Evolutionary conservation across 2,888 invertebrate species (phyloP), one percentile per base, ranked within the genome.

Genomic region (Cosmorhoe ocellata): DNA sequence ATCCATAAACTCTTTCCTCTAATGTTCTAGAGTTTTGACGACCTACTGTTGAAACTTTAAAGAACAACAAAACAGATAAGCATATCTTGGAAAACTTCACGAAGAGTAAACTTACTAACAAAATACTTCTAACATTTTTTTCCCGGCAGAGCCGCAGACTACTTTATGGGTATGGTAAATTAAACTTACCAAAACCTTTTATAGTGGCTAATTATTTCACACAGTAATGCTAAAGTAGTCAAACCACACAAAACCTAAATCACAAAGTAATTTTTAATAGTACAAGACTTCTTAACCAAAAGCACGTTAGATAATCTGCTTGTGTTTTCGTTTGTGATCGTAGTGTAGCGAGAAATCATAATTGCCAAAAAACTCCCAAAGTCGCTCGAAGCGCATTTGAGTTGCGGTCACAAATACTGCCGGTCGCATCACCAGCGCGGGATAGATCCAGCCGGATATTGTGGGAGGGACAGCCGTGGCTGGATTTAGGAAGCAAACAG

Each of bases 401-500:
- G 44, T 45, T 48, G 39, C 40, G 53, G 48, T 53, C 40, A 49
- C 40, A 51, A 51, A 51, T 42, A 42, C 38, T 11, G 32, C 42
- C 26, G 30, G 27, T 28, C 51, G 10, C 32, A 37, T 39, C 45
- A 24, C 39, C 39, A 13, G 30, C 12, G 32, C 26, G 39, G 18
- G 14, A 34, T 22, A 26, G 14, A 45, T 47, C 18, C 38, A 51
- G 34, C 45, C 58, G 61, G 59, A 59, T 61, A 61, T 61, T 58
- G 56, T 13, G 55, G 42, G 53, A 51, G 47, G 34, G 33, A 33
- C 3, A 42, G 8, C 32, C 38, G 38, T 14, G 43, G 28, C 28
- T 33, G 30, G 46, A 47, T 43, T 37, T 28, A 51, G 46, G 33
- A 22, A 18, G 27, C 41, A 46, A 45, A 34, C 7, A 18, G 13